These are phyloP conservation scores for Tetheella fluctuosa DNA, from an alignment of 2,888 invertebrate genomes.

Conservation along the genomic window DNA sequence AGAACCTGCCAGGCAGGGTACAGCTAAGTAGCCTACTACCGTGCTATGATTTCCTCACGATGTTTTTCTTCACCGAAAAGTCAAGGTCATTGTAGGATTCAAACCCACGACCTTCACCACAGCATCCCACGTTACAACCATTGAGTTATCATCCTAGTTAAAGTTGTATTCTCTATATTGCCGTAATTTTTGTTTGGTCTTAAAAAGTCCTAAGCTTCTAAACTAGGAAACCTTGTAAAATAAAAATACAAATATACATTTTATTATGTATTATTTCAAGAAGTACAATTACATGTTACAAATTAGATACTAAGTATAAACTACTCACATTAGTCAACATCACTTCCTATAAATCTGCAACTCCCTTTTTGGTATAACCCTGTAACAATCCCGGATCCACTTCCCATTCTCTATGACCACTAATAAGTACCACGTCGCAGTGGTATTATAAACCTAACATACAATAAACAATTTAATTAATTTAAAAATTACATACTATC, in stretches of 20 bases:
- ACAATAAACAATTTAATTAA: neutral
- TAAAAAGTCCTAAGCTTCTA: too few species aligned
- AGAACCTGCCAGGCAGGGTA: too few species aligned
- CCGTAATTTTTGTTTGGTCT: too few species aligned
- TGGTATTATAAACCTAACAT: neutral
- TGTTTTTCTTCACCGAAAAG: too few species aligned
- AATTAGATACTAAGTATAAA: neutral
- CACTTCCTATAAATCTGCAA: neutral
- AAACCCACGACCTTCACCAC: too few species aligned
- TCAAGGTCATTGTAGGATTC: too few species aligned
- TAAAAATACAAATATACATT: neutral
- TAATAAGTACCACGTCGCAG: neutral
- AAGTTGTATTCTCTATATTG: too few species aligned
- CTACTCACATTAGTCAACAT: neutral
- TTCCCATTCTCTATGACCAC: neutral
- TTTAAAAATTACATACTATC: neutral
- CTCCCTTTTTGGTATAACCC: conserved; percentile 4
- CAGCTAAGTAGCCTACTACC: too few species aligned
- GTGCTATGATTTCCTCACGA: too few species aligned
- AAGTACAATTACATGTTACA: neutral
- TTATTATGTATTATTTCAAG: neutral
- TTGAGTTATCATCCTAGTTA: too few species aligned
- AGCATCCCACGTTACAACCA: too few species aligned
- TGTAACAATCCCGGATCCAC: neutral
- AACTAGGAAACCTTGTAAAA: too few species aligned